A percentile compares a stretch with the other conserved stretches of the same genome.
These are phyloP conservation scores for Meiosimyza decipiens DNA, from an alignment of 2,888 invertebrate species.

Conservation along the genomic window DNA sequence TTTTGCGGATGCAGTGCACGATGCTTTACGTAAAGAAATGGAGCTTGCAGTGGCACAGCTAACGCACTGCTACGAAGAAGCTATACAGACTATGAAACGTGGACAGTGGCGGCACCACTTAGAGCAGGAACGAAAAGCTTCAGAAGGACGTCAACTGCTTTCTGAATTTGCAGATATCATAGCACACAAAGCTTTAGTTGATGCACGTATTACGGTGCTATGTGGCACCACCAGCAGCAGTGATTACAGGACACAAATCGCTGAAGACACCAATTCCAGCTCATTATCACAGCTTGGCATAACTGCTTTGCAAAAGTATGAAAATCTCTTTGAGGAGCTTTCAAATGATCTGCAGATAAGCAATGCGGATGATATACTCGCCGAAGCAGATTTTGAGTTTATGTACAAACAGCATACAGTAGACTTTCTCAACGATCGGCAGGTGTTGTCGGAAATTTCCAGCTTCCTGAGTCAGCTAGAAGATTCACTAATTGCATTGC, in stretches of 20 bases:
- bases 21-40: conserved; percentile 78
- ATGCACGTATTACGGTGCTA: conserved; percentile 79
- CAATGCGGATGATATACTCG: conserved; percentile 59
- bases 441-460: conserved; percentile 57
- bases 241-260: neutral
- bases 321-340: conserved; percentile 60
- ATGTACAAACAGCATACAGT: conserved; percentile 59
- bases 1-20: conserved; percentile 80
- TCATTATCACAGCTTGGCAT: conserved; percentile 48
- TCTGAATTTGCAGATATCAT: conserved; percentile 77
- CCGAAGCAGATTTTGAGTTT: conserved; percentile 62
- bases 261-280: neutral
- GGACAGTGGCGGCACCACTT: conserved; percentile 67
- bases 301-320: conserved; percentile 58
- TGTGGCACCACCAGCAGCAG: conserved; percentile 64
- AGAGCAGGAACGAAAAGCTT: conserved; percentile 68
- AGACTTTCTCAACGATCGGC: conserved; percentile 57
- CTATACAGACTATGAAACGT: conserved; percentile 71
- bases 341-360: conserved; percentile 58
- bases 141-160: conserved; percentile 69
- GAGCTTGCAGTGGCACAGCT: conserved; percentile 77
- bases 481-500: conserved; percentile 55
- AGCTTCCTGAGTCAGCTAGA: conserved; percentile 57
- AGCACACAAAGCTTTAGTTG: conserved; percentile 80
- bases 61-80: conserved; percentile 75